phyloP scores from a whole-genome alignment of 2,888 invertebrate species.

The Taphrorychus bicolor region DNA sequence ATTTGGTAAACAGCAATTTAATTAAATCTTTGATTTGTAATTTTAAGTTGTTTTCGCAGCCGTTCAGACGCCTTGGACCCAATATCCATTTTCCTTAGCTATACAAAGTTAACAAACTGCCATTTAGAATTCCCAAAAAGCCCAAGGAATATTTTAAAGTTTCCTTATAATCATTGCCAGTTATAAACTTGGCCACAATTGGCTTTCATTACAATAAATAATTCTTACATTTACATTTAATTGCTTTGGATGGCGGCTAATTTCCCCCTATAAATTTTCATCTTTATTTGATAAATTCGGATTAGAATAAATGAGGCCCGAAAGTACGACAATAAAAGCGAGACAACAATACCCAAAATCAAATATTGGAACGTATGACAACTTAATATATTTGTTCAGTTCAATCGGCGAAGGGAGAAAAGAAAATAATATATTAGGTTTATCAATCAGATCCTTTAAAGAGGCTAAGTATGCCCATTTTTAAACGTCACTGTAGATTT shows the following conservation, averaged over 20 bases:
- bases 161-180: conserved; percentile 21
- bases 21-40: conserved; percentile 37
- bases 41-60: conserved; percentile 38
- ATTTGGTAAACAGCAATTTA: conserved; percentile 34
- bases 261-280: neutral
- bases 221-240: conserved; percentile 19
- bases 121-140: conserved; percentile 23
- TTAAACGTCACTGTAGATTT: conserved; percentile 34
- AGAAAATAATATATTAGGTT: conserved; percentile 35
- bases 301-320: neutral
- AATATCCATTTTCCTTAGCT: conserved; percentile 26
- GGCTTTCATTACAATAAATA: conserved; percentile 13
- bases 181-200: conserved; percentile 15
- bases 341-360: neutral
- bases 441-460: conserved; percentile 37
- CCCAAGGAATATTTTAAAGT: conserved; percentile 26
- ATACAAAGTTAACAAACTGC: conserved; percentile 30
- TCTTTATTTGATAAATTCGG: neutral
- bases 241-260: neutral
- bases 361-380: conserved; percentile 6
- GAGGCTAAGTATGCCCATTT: conserved; percentile 35
- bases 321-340: neutral
- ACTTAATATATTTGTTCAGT: conserved; percentile 28
- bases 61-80: conserved; percentile 34
- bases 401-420: conserved; percentile 15